Evolutionary conservation across 2,888 invertebrate species (phyloP), one percentile per base, ranked within the genome.

Genomic region (Spatulosminthurus flaviceps): DNA sequence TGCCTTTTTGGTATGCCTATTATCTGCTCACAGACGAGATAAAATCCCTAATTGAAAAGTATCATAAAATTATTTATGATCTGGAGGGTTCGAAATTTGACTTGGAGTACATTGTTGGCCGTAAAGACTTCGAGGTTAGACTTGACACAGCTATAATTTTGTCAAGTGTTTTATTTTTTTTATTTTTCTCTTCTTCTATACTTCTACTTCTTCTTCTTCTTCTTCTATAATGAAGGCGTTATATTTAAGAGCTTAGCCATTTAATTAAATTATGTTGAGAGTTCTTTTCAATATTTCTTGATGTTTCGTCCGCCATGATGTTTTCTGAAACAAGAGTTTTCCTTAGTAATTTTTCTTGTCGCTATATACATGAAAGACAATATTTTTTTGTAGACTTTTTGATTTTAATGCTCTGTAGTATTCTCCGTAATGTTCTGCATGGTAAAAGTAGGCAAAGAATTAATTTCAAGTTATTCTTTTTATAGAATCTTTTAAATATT

Each of bases 41-140:
- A 83, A 83, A 82, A 83, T 29, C 82, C 77, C 79, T 89, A 77
- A 87, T 88, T 83, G 93, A 92, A 91, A 92, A 93, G 87, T 94
- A 96, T 91, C 92, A 97, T 91, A 92, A 92, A 88, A 93, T 95
- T 91, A 94, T 97, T 91, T 89, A 88, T 89, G 89, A 90, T 87
- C 92, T 98, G 91, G 97, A 98, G 92, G 94, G 94, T 88, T 91
- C 93, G 89, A 98, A 98, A 91, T 98, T 94, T 91, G 99, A 99
- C 92, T 92, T 98, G 92, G 98, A 99, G 92, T 94, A 94, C 92
- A 91, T 95, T 91, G 97, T 98, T 90, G 95, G 95, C 91, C 94
- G 94, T 92, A 98, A 98, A 94, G 98, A 98, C 90, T 93, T 93
- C 90, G 96, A 98, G 96, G 97, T 98, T 84, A 84, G 85, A 81